Base-by-base conservation (phyloP, 2,797 vertebrate species). In the Mormyrus proboscirostris region DNA sequence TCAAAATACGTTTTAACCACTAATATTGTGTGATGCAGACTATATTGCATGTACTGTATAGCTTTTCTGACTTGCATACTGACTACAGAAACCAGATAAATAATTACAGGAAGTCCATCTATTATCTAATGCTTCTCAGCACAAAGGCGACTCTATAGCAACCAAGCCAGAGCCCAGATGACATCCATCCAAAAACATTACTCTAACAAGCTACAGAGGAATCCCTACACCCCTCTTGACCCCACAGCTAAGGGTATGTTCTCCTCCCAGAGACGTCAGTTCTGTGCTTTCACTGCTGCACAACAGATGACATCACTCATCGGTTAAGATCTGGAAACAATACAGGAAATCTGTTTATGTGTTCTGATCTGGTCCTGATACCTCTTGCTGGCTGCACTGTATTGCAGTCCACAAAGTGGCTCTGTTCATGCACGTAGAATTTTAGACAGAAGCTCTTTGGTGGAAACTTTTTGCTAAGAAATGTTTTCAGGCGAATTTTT, bases 141-240 rank as follows among this genome's bases (percentile, higher is more conserved):
- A 79, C 73, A 41, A 44, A 79, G 38, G 41, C 19, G 19, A 82
- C 41, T 47, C 76, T 82, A 82, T 44, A 44, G 76, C 47, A 53
- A 53, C 83, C 47, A 25, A 47, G 38, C 76, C 51, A 84, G 76
- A 79, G 33, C 25, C 33, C 41, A 88, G 65, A 84, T 82, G 50
- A 84, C 79, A 51, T 38, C 25, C 12, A 55, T 65, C 41, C 88
- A 89, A 87, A 89, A 79, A 57, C 84, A 89, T 65, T 50, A 55
- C 49, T 9, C 49, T 50, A 10, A 4, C 19, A 55, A 53, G 49
- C 38, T 12, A 9, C 57, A 22, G 14, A 9, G 29, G 33, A 73
- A 9, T 59, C 19, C n/a, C 47, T 14, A 33, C 76, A 50, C 12
- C 59, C 57, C 38, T 76, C 22, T 22, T 7, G 25, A 29, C 49